These are phyloP conservation scores for Drosophila helvetica DNA, from an alignment of 2,888 invertebrate genomes.

Conservation along the genomic window DNA sequence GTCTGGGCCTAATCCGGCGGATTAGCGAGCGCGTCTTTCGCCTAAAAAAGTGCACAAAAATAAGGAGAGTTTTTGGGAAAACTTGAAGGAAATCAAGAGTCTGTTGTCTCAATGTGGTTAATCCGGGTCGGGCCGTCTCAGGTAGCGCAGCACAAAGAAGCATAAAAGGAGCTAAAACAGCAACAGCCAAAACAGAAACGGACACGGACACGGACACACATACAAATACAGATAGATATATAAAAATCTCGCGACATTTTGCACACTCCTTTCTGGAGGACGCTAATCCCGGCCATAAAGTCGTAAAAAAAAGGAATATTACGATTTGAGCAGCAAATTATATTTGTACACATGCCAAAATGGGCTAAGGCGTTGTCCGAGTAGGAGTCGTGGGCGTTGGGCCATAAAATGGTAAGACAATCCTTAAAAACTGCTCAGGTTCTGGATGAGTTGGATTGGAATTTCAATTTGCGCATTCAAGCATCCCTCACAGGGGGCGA, in stretches of 20 bases:
- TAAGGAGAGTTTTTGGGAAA: conserved; percentile 60
- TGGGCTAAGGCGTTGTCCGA: conserved; percentile 25
- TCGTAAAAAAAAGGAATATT: conserved; percentile 58
- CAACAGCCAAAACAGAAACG: conserved; percentile 21
- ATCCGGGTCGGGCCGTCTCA: conserved; percentile 58
- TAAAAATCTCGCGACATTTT: conserved; percentile 46
- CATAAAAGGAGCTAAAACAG: conserved; percentile 51
- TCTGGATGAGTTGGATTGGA: conserved; percentile 28
- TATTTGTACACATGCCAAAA: conserved; percentile 66
- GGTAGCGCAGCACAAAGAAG: conserved; percentile 6
- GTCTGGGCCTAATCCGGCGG: conserved; percentile 67
- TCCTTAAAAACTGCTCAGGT: conserved; percentile 33
- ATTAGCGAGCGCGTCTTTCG: conserved; percentile 61
- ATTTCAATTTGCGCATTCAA: conserved; percentile 23
- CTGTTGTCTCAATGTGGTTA: conserved; percentile 52
- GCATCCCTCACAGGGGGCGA: background rate
- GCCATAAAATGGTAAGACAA: conserved; percentile 46
- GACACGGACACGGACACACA: background rate
- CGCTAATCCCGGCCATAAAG: conserved; percentile 73
- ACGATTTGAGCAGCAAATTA: conserved; percentile 60
- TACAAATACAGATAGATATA: conserved; percentile 25
- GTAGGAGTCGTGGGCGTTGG: conserved; percentile 18
- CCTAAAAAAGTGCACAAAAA: conserved; percentile 67
- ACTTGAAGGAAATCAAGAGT: conserved; percentile 57
- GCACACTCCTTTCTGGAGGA: conserved; percentile 70